phyloP scores from a whole-genome alignment of 2,797 vertebrate species.

The Natrix natrix region DNA sequence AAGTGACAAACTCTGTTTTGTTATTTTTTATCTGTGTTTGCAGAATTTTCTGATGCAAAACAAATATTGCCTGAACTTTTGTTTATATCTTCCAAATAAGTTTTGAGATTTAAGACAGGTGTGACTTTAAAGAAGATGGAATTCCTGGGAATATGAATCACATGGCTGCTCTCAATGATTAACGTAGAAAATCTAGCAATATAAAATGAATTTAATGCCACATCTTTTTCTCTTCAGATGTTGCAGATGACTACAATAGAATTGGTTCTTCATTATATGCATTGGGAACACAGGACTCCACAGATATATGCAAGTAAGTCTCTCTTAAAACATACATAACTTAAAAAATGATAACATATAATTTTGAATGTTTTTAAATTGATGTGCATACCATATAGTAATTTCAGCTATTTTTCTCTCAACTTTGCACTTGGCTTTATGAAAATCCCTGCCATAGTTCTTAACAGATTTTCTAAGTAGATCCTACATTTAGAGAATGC shows the following conservation, averaged over 20 bases:
- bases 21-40: not conserved
- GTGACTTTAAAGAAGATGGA: not conserved
- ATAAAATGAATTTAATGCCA: not conserved
- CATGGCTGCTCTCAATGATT: not conserved
- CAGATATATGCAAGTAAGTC: slow-evolving; percentile 94
- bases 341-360: not conserved
- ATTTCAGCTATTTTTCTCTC: not conserved
- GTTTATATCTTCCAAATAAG: not conserved
- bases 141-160: not conserved
- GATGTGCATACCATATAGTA: not conserved
- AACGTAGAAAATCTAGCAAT: not conserved
- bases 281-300: slow-evolving; percentile 95
- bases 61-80: not conserved
- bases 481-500: not conserved
- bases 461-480: not conserved
- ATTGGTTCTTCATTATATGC: slow-evolving; percentile 93
- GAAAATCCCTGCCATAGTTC: not conserved
- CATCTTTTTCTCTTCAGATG: slow-evolving; percentile 71
- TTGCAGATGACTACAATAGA: slow-evolving; percentile 97
- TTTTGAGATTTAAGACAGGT: not conserved
- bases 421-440: not conserved
- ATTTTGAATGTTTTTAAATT: not conserved
- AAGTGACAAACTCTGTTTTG: not conserved
- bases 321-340: slow-evolving; percentile 31
- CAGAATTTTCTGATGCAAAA: not conserved